Evolutionary conservation across 2,888 invertebrate species (phyloP), one percentile per base, ranked within the genome.

Genomic region (Chrysolina oricalcia): DNA sequence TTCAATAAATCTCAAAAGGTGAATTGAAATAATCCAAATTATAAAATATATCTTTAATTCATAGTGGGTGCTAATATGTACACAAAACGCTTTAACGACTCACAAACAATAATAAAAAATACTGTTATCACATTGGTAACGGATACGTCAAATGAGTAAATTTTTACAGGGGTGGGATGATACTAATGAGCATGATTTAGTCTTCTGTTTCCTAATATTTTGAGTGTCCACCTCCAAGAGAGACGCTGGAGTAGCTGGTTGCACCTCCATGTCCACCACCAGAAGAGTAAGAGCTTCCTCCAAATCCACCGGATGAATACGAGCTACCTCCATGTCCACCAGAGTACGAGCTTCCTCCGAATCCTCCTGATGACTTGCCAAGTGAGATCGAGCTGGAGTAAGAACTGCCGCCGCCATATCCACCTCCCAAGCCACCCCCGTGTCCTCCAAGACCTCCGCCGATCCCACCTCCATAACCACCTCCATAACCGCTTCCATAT

Each of bases 201-300:
- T 63, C 62, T 74, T 62, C 48, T 64, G 46, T 43, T 75, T 65
- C 46, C 64, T 74, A 81, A 62, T 80, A 76, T 76, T 81, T 81
- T 43, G 81, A 80, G 63, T 79, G 77, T 46, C 83, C 79, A 66
- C 81, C 78, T 64, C 80, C 81, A 59, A 79, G 63, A 43, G 83
- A 82, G 65, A 82, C 75, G 75, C 82, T 82, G 50, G 83, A 83
- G 69, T 82, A 83, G 72, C 83, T 83, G 46, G 81, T 77, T 59
- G 83, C 83, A 75, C 83, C 80, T 27, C 78, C 68, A 65, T 74
- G 68, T 48, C 81, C 80, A 15, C 77, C 68, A n/a, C 81, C 81
- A 9, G 74, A 68, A 5, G 79, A 77, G 40, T 75, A 66, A 6
- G 66, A 59, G 35, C 66, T 23, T 10, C 77, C 70, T 21, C 78